These are phyloP conservation scores for Xenopus tropicalis DNA, from an alignment of 2,113 vertebrate genomes.

Conservation along the genomic window UCB_Xtro_10.0 CM004443.2:64413001-64413500, in stretches of 20 bases:
- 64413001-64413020: no score
- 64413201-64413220: slow-evolving; percentile 43
- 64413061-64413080: slow-evolving; percentile 46
- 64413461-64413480: slow-evolving; percentile 22
- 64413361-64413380: slow-evolving; percentile 15
- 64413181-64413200: slow-evolving; percentile 45
- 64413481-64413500: neutral
- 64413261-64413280: slow-evolving; percentile 44
- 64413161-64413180: slow-evolving; percentile 46
- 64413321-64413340: slow-evolving; percentile 40
- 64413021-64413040: no score
- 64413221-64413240: slow-evolving; percentile 44
- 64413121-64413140: slow-evolving; percentile 43
- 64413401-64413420: slow-evolving; percentile 36
- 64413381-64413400: slow-evolving; percentile 32
- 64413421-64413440: slow-evolving; percentile 22
- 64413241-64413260: slow-evolving; percentile 15
- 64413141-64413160: slow-evolving; percentile 32
- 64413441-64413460: slow-evolving; percentile 29
- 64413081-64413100: slow-evolving; percentile 48
- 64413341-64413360: slow-evolving; percentile 17
- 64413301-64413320: slow-evolving; percentile 33
- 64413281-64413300: slow-evolving; percentile 39
- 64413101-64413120: slow-evolving; percentile 29
- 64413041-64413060: neutral